Percentiles rank a stretch among this genome's conserved stretches.
phyloP scores from a whole-genome alignment of 2,888 invertebrate genomes.

The Acleris holmiana region DNA sequence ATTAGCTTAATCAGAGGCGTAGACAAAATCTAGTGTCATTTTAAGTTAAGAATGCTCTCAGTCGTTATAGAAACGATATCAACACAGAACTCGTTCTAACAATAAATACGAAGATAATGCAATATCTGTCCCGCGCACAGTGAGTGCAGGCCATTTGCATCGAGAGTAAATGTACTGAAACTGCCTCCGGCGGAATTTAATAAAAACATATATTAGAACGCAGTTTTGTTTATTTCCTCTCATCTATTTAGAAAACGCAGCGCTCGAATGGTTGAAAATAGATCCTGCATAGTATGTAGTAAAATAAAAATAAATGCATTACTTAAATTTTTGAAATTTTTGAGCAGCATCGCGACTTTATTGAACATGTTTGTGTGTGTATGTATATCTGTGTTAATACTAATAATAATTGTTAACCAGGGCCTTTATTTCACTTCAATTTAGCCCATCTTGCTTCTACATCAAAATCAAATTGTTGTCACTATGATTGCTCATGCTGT shows the following conservation, averaged over 20 bases:
- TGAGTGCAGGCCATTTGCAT: constrained; percentile 77
- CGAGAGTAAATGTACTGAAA: constrained; percentile 70
- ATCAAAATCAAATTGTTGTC: too few species aligned
- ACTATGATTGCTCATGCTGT: too few species aligned
- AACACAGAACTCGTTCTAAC: constrained; percentile 61
- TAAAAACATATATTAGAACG: constrained; percentile 75
- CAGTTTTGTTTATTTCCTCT: constrained; percentile 64
- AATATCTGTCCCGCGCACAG: constrained; percentile 72
- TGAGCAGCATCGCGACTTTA: neutral
- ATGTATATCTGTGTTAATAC: too few species aligned
- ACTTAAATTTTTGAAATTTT: neutral
- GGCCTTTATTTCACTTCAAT: too few species aligned
- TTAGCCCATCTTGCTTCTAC: too few species aligned
- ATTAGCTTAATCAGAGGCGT: too few species aligned
- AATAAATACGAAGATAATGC: constrained; percentile 71
- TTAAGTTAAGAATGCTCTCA: neutral
- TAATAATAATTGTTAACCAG: too few species aligned
- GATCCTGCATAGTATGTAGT: constrained; percentile 3
- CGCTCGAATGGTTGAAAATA: constrained; percentile 10
- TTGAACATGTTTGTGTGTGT: too few species aligned
- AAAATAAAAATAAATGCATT: constrained; percentile 1
- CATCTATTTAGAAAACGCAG: constrained; percentile 20
- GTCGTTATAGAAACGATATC: constrained; percentile 44
- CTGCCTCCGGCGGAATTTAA: constrained; percentile 79
- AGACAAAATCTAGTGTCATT: neutral